Conservation (phyloP, 2,113 vertebrate species). For the Hippopotamus amphibius region DNA sequence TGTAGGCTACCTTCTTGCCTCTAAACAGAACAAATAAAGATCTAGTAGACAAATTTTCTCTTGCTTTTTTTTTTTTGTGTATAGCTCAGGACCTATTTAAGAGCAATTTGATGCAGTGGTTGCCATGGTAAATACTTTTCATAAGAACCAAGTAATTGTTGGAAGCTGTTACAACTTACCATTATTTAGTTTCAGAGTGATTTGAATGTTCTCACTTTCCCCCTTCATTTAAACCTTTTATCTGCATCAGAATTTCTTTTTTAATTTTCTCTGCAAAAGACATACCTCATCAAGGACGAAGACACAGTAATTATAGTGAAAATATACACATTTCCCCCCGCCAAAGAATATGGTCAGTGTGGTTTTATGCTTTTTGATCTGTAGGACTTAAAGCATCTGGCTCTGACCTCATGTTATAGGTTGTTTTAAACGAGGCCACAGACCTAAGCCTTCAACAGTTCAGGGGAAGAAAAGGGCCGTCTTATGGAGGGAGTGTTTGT, state of each 20-base stretch:
- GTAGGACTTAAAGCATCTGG: neutral
- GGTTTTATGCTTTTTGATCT: conserved; percentile 58
- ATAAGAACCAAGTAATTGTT: conserved; percentile 79
- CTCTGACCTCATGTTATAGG: neutral
- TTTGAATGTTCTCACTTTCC: conserved; percentile 64
- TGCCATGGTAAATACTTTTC: conserved; percentile 85
- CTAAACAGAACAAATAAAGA: neutral
- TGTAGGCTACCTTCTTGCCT: neutral
- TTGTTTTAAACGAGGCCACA: conserved; percentile 12
- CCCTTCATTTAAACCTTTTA: neutral
- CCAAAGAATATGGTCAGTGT: conserved; percentile 15
- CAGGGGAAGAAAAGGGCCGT: neutral
- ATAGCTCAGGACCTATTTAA: neutral
- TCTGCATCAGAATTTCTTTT: conserved; percentile 58
- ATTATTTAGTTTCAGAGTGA: conserved; percentile 75
- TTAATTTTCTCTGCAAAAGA: neutral
- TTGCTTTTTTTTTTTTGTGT: neutral
- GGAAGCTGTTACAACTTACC: conserved; percentile 73
- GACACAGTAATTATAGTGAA: conserved; percentile 56
- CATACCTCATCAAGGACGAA: neutral
- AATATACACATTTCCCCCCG: neutral
- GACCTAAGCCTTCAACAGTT: neutral
- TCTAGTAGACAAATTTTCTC: conserved; percentile 20
- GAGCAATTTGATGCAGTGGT: conserved; percentile 66
- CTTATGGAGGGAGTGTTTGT: neutral